phyloP scores from a whole-genome alignment of 2,888 invertebrate species.

The Cataglyphis cursor region DNA sequence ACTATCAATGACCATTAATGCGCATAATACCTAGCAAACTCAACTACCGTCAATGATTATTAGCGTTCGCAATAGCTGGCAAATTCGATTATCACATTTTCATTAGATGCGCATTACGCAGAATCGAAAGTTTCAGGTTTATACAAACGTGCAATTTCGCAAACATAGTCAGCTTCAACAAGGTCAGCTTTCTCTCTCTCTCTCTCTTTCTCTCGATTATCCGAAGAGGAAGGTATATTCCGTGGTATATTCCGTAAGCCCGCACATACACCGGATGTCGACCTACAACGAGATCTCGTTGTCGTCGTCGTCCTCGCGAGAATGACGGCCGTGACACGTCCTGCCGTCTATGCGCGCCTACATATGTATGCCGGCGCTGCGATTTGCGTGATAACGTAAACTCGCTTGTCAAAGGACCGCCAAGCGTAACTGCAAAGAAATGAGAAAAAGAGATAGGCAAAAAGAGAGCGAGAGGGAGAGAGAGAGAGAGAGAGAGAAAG shows the following conservation, averaged over 20 bases:
- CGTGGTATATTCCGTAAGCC: conserved; percentile 35
- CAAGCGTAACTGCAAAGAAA: conserved; percentile 40
- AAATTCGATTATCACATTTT: conserved; percentile 29
- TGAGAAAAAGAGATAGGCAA: no score
- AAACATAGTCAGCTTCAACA: background rate
- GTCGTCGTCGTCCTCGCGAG: conserved; percentile 28
- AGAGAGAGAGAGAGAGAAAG: conserved; percentile 20
- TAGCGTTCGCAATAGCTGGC: conserved; percentile 29
- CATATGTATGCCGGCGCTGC: conserved; percentile 44
- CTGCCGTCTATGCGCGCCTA: conserved; percentile 50
- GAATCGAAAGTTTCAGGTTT: conserved; percentile 27
- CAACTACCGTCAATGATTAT: conserved; percentile 28
- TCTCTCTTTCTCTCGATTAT: conserved; percentile 16
- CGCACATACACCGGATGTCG: conserved; percentile 51
- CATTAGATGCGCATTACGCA: conserved; percentile 3
- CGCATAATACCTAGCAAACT: conserved; percentile 25
- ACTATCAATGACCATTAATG: conserved; percentile 45
- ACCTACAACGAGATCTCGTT: conserved; percentile 42
- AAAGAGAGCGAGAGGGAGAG: conserved; percentile 29
- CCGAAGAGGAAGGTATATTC: background rate
- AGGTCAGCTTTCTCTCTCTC: conserved; percentile 27
- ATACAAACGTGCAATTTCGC: background rate
- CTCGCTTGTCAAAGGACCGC: conserved; percentile 62
- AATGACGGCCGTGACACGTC: conserved; percentile 50
- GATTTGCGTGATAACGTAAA: conserved; percentile 62